These are phyloP conservation scores for Pteronotus mesoamericanus DNA, from an alignment of 2,797 vertebrate genomes.

Conservation along the genomic window DNA sequence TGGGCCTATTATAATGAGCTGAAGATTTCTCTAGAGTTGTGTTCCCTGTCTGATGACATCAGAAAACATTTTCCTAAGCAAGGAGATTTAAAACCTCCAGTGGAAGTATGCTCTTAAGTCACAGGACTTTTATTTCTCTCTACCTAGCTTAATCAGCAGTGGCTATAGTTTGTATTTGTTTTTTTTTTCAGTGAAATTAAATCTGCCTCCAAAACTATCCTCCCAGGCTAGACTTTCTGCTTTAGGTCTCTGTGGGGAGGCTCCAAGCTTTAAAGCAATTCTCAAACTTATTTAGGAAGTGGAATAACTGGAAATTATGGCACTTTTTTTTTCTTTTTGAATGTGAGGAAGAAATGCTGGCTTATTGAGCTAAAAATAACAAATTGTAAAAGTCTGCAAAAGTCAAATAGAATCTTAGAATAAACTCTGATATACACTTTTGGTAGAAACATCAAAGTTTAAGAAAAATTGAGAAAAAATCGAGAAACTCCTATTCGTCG, in stretches of 20 bases:
- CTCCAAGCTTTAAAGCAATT: neutral
- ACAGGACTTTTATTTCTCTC: neutral
- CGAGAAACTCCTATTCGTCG: neutral
- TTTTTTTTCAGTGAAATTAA: neutral
- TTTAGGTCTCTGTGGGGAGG: neutral
- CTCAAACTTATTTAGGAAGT: conserved; percentile 26
- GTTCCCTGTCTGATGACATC: conserved; percentile 11
- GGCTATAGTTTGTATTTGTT: neutral
- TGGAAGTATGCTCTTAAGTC: neutral
- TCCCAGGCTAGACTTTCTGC: neutral
- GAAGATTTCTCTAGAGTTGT: neutral
- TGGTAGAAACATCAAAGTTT: neutral
- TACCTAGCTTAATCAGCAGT: neutral
- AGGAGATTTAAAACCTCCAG: neutral
- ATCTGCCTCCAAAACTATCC: neutral
- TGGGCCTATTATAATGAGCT: neutral
- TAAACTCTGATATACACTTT: neutral
- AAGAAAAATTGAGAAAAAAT: neutral
- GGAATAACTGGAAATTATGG: neutral
- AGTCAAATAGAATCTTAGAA: neutral
- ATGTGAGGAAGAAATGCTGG: neutral
- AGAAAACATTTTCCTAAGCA: conserved; percentile 43
- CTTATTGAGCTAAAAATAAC: conserved; percentile 8
- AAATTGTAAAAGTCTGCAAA: neutral
- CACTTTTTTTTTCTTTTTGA: neutral